These are phyloP conservation scores for Perognathus longimembris DNA, from an alignment of 2,113 vertebrate genomes.

Conservation along the genomic window DNA sequence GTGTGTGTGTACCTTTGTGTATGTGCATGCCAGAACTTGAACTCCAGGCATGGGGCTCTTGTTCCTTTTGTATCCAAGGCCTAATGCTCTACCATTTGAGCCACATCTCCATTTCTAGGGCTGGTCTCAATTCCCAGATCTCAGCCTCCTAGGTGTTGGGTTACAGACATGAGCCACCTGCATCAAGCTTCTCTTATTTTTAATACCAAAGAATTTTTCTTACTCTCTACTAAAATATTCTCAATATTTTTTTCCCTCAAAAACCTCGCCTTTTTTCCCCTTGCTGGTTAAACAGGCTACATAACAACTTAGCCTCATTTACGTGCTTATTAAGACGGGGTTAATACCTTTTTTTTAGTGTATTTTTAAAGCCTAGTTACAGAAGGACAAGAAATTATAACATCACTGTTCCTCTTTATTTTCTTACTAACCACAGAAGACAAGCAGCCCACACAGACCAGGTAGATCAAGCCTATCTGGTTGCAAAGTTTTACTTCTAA, in stretches of 20 bases:
- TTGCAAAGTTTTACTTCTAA: background rate
- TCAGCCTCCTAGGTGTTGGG: too few species aligned
- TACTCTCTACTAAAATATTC: background rate
- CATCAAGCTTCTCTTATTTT: background rate
- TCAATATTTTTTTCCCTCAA: background rate
- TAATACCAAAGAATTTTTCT: background rate
- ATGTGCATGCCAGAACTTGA: too few species aligned
- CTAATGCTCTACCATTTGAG: too few species aligned
- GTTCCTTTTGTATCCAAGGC: too few species aligned
- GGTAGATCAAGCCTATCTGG: too few species aligned
- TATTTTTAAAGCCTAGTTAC: background rate
- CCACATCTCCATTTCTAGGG: too few species aligned
- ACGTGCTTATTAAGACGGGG: background rate
- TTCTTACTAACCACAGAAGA: background rate
- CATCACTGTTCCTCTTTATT: background rate
- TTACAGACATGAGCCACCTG: too few species aligned
- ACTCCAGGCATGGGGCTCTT: too few species aligned
- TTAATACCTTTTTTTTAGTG: background rate
- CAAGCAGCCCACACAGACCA: background rate
- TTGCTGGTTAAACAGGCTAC: background rate
- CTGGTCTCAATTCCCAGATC: too few species aligned
- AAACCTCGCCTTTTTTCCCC: background rate
- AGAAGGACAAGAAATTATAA: background rate
- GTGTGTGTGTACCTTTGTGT: too few species aligned
- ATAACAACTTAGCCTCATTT: slow-evolving; percentile 16